phyloP scores from a whole-genome alignment of 2,113 vertebrate species.

The Ascaphus truei region DNA sequence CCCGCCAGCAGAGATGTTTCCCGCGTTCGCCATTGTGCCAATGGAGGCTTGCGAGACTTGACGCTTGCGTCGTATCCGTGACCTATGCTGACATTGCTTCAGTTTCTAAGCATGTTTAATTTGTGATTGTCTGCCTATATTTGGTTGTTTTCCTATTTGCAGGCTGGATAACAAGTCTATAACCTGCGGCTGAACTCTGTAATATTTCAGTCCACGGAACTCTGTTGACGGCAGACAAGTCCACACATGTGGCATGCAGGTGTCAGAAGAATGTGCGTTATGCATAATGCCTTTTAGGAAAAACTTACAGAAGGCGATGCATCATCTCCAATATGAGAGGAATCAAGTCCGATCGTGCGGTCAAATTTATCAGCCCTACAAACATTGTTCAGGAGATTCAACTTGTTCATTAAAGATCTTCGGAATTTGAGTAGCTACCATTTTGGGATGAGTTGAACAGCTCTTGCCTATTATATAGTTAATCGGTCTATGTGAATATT shows the following conservation, averaged over 20 bases:
- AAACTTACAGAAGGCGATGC: conserved; percentile 23
- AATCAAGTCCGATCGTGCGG: neutral
- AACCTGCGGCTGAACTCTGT: conserved; percentile 59
- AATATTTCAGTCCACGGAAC: conserved; percentile 56
- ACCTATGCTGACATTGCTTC: neutral
- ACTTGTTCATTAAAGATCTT: too few species aligned
- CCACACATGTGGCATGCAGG: conserved; percentile 51
- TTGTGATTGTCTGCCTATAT: conserved; percentile 33
- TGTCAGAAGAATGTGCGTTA: conserved; percentile 41
- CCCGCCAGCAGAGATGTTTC: too few species aligned
- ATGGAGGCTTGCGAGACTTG: too few species aligned
- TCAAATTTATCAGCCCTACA: too few species aligned
- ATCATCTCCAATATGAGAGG: neutral
- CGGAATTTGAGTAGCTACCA: too few species aligned
- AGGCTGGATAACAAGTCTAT: conserved; percentile 51
- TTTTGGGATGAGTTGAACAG: neutral
- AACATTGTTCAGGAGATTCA: too few species aligned
- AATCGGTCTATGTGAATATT: too few species aligned
- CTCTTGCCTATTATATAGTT: neutral
- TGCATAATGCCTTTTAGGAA: conserved; percentile 51
- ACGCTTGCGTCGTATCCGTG: too few species aligned
- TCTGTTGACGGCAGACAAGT: conserved; percentile 54
- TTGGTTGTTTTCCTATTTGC: conserved; percentile 39
- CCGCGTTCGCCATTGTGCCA: too few species aligned
- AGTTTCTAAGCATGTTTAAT: neutral